Percentiles rank a stretch among this genome's conserved stretches.
These are phyloP conservation scores for Columbina picui DNA, from an alignment of 2,113 vertebrate genomes.

Conservation along the genomic window DNA sequence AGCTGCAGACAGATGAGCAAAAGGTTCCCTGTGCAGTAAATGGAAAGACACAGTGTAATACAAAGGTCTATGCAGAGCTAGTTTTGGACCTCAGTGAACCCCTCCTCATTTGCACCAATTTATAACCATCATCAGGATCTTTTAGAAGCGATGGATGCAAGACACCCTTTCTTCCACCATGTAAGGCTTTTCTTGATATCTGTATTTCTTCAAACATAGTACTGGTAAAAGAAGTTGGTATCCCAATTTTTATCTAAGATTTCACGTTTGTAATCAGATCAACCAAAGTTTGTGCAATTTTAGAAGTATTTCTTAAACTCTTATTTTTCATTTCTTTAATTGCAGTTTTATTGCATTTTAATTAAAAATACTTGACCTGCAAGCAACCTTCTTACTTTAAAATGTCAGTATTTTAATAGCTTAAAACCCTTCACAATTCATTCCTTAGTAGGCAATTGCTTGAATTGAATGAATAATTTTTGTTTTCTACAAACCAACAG, in stretches of 20 bases:
- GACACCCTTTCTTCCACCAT: background rate
- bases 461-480: constrained; percentile 8
- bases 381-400: background rate
- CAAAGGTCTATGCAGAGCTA: background rate
- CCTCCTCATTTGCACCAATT: background rate
- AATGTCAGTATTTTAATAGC: background rate
- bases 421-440: background rate
- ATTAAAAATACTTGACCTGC: background rate
- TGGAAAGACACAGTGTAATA: background rate
- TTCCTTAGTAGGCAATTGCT: background rate
- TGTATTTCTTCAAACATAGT: background rate
- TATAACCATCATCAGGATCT: background rate
- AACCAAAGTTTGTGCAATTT: background rate
- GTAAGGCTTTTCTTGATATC: background rate
- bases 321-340: background rate
- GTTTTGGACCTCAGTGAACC: background rate
- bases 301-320: background rate
- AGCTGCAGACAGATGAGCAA: background rate
- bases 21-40: background rate
- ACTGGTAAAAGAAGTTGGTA: background rate
- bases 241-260: background rate
- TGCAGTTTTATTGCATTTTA: background rate
- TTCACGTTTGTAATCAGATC: background rate
- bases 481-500: constrained; percentile 20
- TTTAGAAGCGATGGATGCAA: background rate